phyloP scores from a whole-genome alignment of 2,113 vertebrate genomes.

The Oreochromis aureus region DNA sequence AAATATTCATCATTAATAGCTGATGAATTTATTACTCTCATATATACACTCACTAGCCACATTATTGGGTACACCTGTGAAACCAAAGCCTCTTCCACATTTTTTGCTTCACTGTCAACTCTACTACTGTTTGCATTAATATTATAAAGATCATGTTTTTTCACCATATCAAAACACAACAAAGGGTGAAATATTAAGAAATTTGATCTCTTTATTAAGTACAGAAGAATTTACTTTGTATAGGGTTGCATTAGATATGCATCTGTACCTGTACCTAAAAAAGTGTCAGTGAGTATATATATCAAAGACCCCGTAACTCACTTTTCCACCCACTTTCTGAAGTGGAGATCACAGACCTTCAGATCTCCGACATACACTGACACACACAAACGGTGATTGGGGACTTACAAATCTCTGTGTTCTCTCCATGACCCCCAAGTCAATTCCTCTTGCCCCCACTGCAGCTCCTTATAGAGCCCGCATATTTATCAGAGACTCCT shows the following conservation, averaged over 20 bases:
- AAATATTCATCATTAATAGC: not conserved
- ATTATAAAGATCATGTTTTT: not conserved
- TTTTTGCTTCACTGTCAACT: not conserved
- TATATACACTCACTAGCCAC: not conserved
- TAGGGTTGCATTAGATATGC: not conserved
- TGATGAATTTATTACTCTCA: not conserved
- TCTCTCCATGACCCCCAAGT: not conserved
- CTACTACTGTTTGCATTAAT: not conserved
- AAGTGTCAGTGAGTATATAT: not conserved
- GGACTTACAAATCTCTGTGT: constrained; percentile 9
- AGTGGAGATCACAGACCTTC: constrained; percentile 19
- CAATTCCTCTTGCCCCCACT: not conserved
- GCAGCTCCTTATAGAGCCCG: not conserved
- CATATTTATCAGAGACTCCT: constrained; percentile 26
- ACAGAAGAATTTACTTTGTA: not conserved
- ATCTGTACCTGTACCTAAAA: not conserved
- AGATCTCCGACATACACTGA: not conserved
- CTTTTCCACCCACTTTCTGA: constrained; percentile 9
- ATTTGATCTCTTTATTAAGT: not conserved
- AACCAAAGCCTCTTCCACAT: not conserved
- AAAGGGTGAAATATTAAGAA: not conserved
- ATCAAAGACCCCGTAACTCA: not conserved
- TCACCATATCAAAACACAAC: not conserved
- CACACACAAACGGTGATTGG: not conserved
- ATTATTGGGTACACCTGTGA: not conserved